Base-by-base conservation (phyloP, 2,113 vertebrate genomes). In the Panthera tigris region DNA sequence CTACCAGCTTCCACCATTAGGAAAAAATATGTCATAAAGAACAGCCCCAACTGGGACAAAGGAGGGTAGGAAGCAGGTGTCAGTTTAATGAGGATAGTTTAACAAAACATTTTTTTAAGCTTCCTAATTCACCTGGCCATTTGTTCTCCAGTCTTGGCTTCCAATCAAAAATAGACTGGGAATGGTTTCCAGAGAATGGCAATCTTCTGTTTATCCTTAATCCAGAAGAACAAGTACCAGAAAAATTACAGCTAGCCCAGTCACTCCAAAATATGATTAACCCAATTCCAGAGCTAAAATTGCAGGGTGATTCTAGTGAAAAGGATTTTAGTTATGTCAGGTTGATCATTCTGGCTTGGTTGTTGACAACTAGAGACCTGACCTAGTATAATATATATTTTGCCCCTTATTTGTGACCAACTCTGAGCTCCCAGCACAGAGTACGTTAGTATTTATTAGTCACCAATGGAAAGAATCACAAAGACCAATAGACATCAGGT, bases 21-120 rank as follows among this genome's bases (percentile, higher is more conserved):
- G 85, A 97, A 98, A 96, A 97, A 98, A 95, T 93, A 45, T 98
- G 97, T 93, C 97, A 94, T 90, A 84, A 97, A 94, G 89, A 91
- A 84, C 39, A 93, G 76, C 74, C 94, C 71, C 84, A 92, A 80
- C 50, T 84, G 92, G 90, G 74, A 98, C 97, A 94, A 96, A 95
- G 71, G 78, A 92, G 52, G 73, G 33, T 48, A 96, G 65, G 68
- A 96, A 85, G 80, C 93, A 98, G 96, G 96, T 96, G 93, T 91
- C 92, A 88, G 41, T 95, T 97, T 97, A 97, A 97, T 96, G 97
- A 97, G 94, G 81, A 87, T 81, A 81, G 97, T 95, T 98, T 95
- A 96, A 97, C 88, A 96, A 96, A 97, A 94, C 81, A 82, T 95
- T 71, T 95, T 96, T 45, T 96, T 96, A 97, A 96, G 94, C 95